Evolutionary conservation across 2,888 invertebrate genomes (phyloP), one percentile per base, ranked within the genome.

Genomic region (Piscicola geometra): DNA sequence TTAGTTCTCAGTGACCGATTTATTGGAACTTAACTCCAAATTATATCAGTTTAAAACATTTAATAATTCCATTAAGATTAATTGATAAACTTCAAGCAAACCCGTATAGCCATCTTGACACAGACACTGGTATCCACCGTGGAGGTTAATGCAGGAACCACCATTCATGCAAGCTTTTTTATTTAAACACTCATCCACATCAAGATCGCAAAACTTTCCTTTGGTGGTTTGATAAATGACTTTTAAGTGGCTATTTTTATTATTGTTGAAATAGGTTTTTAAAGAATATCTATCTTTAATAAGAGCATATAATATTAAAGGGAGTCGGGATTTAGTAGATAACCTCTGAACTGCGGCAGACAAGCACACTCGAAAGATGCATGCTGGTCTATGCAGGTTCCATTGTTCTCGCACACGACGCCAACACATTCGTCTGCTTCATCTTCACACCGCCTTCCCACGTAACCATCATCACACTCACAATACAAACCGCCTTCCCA

Each of bases 381-480:
- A 1, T 33, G 28, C 25, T 30, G 35, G 25, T 74, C 74, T 9
- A 66, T 25, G 30, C 74, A 74, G 1, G 66, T 60, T 0, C 66
- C 74, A 30, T 41, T 41, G 33, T 74, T 66, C 32, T 12, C 36
- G 66, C 74, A 74, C n/a, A 32, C 60, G 15, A 67, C 30, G 21
- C 35, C 25, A 1, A 25, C 74, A 66, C 74, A 74, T 66, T 74
- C 74, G 9, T 74, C 66, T 2, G 66, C 67, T 25, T 74, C 74
- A 21, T 25, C 30, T 60, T 66, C 74, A 66, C 72, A 72, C n/a
- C 30, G n/a, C 25, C 30, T 30, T 15, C 72, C 72, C 25, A 18
- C 25, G n/a, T 56, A 56, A 56, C 60, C 60, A 25, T 56, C 25
- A 5, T 56, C 60, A 56, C 60, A 56, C 21, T 15, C 60, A 56